phyloP scores from a whole-genome alignment of 2,888 invertebrate species.

The Oxyteleia sp. region DNA sequence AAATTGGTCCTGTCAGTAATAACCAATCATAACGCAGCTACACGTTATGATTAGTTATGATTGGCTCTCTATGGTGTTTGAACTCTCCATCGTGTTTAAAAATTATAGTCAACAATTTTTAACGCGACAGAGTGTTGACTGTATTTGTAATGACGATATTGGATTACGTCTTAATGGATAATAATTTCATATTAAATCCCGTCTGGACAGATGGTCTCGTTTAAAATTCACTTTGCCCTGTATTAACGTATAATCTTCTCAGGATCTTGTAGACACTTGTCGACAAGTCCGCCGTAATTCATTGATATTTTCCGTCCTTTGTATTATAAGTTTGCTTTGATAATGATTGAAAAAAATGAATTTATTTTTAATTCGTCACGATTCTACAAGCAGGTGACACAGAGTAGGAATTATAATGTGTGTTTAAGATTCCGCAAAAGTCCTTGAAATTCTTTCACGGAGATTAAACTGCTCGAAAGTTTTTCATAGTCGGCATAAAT shows the following conservation, averaged over 20 bases:
- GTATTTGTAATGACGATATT: no score
- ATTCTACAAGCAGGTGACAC: not conserved
- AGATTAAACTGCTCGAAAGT: slow-evolving; percentile 22
- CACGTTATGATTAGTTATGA: no score
- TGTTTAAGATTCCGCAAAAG: not conserved
- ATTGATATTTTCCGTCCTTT: slow-evolving; percentile 1
- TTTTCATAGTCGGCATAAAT: slow-evolving; percentile 7
- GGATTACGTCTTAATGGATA: slow-evolving; percentile 1
- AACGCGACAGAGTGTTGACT: no score
- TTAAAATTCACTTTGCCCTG: slow-evolving; percentile 33
- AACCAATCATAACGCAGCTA: no score
- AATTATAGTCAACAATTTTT: no score
- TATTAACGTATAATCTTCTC: slow-evolving; percentile 32
- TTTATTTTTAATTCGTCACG: not conserved
- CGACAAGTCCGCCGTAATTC: slow-evolving; percentile 7
- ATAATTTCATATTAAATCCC: slow-evolving; percentile 8
- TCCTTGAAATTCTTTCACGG: slow-evolving; percentile 20
- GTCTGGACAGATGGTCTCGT: slow-evolving; percentile 18
- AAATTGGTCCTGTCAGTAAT: no score
- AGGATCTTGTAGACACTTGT: slow-evolving; percentile 25
- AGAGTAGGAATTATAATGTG: not conserved
- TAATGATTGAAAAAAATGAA: not conserved
- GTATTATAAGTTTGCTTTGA: not conserved
- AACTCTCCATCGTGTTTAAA: no score
- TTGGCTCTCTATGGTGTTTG: no score